Conservation (phyloP, 2,888 invertebrate species). For the Nemapogon koenigi region DNA sequence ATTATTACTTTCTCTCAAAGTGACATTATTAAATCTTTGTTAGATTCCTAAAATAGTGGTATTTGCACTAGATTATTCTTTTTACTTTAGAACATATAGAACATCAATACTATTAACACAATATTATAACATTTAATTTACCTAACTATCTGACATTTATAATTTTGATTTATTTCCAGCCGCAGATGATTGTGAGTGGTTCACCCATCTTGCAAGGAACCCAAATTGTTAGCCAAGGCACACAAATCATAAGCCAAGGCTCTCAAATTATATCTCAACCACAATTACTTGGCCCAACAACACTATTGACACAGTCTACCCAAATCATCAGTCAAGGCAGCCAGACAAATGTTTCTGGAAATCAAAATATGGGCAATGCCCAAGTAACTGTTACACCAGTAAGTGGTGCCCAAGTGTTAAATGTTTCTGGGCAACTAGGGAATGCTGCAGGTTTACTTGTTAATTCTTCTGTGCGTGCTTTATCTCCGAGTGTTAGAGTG, state of each 20-base stretch:
- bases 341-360: constrained; percentile 23
- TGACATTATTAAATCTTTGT: too few species aligned
- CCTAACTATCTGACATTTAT: too few species aligned
- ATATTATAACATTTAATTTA: too few species aligned
- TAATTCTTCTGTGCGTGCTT: constrained; percentile 44
- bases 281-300: constrained; percentile 42
- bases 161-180: constrained; percentile 27
- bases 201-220: constrained; percentile 48
- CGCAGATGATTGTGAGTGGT: constrained; percentile 52
- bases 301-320: constrained; percentile 44
- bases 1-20: too few species aligned
- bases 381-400: constrained; percentile 18
- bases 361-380: too few species aligned
- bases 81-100: too few species aligned
- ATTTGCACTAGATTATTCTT: too few species aligned
- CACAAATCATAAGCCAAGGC: constrained; percentile 43
- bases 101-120: too few species aligned
- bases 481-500: constrained; percentile 49
- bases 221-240: constrained; percentile 51
- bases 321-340: constrained; percentile 57
- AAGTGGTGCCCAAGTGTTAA: constrained; percentile 33
- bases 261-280: constrained; percentile 48
- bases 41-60: too few species aligned
- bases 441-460: constrained; percentile 40
- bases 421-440: constrained; percentile 42